Conservation (phyloP, 2,888 invertebrate genomes). For the Napeogenes sylphis region DNA sequence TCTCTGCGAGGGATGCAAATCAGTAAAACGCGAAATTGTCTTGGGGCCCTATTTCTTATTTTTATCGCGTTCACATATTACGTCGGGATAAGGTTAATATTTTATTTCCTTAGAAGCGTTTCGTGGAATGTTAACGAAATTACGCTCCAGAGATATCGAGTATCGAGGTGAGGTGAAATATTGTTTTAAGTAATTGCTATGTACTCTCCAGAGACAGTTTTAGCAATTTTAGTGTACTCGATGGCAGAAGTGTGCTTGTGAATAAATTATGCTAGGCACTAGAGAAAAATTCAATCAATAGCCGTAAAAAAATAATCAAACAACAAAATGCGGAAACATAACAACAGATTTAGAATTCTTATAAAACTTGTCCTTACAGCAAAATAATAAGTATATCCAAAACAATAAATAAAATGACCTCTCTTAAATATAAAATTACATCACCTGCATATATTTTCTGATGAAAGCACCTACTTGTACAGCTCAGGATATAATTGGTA, state of each 20-base stretch:
- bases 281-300: neutral
- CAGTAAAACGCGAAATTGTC: slow-evolving; percentile 25
- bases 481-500: neutral
- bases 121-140: slow-evolving; percentile 29
- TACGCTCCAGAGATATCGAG: slow-evolving; percentile 17
- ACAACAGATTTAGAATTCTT: no score
- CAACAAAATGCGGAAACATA: no score
- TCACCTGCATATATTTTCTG: no score
- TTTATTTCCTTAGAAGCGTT: slow-evolving; percentile 27
- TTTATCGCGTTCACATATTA: slow-evolving; percentile 30
- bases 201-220: slow-evolving; percentile 1
- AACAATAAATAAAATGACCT: no score
- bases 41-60: slow-evolving; percentile 24
- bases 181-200: slow-evolving; percentile 5
- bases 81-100: slow-evolving; percentile 32
- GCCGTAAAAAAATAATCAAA: neutral
- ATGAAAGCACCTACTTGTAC: neutral
- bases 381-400: no score
- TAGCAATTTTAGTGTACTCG: neutral
- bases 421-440: no score
- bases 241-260: neutral
- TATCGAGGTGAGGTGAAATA: slow-evolving; percentile 15
- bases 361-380: no score
- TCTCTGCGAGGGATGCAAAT: slow-evolving; percentile 30
- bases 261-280: neutral